Conservation (phyloP, 2,797 vertebrate genomes). For the Xyrichtys novacula region DNA sequence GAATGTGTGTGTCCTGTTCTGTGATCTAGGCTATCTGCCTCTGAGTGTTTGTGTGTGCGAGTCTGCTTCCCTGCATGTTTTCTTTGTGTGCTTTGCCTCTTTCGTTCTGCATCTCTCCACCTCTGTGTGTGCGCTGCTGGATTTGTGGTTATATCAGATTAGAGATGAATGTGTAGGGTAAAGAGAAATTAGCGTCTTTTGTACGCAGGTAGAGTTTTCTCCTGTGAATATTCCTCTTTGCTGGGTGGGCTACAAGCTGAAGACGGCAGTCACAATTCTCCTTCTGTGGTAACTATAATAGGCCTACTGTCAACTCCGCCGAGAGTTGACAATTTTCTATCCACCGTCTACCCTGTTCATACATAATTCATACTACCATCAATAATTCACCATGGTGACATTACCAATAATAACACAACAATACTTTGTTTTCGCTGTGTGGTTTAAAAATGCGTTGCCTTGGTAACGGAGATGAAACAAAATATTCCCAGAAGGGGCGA, state of each 20-base stretch:
- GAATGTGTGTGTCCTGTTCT: slow-evolving; percentile 83
- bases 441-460: slow-evolving; percentile 82
- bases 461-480: slow-evolving; percentile 85
- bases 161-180: slow-evolving; percentile 51
- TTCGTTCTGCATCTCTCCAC: slow-evolving; percentile 30
- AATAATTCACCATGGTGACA: slow-evolving; percentile 86
- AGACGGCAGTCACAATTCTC: slow-evolving; percentile 75
- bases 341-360: slow-evolving; percentile 78
- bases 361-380: slow-evolving; percentile 80
- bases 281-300: slow-evolving; percentile 76
- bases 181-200: slow-evolving; percentile 64
- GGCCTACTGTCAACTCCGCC: slow-evolving; percentile 73
- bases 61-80: slow-evolving; percentile 63
- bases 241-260: slow-evolving; percentile 59
- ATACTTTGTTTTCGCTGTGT: slow-evolving; percentile 84
- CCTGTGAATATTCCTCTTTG: slow-evolving; percentile 51
- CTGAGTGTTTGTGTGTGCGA: slow-evolving; percentile 59
- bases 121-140: slow-evolving; percentile 35
- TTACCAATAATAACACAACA: slow-evolving; percentile 87
- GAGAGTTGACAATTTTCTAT: slow-evolving; percentile 81
- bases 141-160: slow-evolving; percentile 57
- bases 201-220: slow-evolving; percentile 63
- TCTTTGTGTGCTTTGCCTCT: slow-evolving; percentile 58
- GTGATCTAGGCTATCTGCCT: slow-evolving; percentile 79
- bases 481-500: slow-evolving; percentile 81